Evolutionary conservation across 2,888 invertebrate genomes (phyloP).

Genomic region (Himalopsyche anomala): DNA sequence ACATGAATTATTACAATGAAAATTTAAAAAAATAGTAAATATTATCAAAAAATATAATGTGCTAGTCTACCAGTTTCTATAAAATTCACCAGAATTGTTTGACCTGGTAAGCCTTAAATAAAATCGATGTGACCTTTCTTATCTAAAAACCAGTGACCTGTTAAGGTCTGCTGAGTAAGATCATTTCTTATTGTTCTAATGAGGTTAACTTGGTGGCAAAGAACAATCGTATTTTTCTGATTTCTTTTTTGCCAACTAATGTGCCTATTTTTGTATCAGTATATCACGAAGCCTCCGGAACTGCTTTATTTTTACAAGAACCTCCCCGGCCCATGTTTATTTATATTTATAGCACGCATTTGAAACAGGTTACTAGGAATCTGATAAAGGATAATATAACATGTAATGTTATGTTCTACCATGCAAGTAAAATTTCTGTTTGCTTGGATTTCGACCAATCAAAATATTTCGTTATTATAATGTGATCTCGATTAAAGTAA

Average conservation of each 20-base stretch:
- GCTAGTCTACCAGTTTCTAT: too few species aligned
- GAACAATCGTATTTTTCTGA: constrained; percentile 18
- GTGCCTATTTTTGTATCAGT: constrained; percentile 13
- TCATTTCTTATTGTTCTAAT: not conserved
- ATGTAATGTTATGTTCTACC: too few species aligned
- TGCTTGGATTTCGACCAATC: too few species aligned
- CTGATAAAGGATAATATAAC: too few species aligned
- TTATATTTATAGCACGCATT: too few species aligned
- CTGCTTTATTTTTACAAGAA: not conserved
- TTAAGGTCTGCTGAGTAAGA: not conserved
- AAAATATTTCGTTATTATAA: too few species aligned
- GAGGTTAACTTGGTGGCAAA: constrained; percentile 13
- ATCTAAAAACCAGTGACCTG: constrained; percentile 26
- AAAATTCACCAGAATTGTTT: not conserved
- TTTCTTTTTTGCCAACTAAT: constrained; percentile 7
- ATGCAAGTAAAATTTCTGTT: too few species aligned
- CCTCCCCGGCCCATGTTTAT: not conserved
- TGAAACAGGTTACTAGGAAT: too few species aligned
- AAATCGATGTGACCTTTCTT: constrained; percentile 1
- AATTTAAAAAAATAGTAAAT: too few species aligned
- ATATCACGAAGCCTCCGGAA: not conserved
- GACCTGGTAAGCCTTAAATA: not conserved
- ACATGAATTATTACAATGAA: too few species aligned
- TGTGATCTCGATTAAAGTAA: too few species aligned
- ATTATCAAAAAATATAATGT: too few species aligned